phyloP scores from a whole-genome alignment of 2,113 vertebrate genomes.

The Melanerpes formicivorus region DNA sequence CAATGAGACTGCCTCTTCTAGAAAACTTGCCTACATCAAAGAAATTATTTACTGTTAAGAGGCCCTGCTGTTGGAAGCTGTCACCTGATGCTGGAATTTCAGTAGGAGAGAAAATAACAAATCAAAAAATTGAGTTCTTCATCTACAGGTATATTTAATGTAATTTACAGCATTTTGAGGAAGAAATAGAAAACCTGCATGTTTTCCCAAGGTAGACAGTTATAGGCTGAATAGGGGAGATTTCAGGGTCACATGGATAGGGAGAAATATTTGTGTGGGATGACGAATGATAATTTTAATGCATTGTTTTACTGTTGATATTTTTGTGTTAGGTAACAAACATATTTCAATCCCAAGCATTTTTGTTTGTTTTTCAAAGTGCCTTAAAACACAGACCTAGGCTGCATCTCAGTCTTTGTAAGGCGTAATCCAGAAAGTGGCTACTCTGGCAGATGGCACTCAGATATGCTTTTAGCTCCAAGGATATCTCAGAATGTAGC shows the following conservation, averaged over 20 bases:
- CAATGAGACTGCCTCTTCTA: neutral
- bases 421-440: neutral
- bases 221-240: neutral
- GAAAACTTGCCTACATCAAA: neutral
- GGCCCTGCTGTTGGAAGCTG: neutral
- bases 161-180: neutral
- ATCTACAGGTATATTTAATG: neutral
- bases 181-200: neutral
- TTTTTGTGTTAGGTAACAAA: neutral
- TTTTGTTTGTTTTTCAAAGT: neutral
- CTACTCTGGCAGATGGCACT: neutral
- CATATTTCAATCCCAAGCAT: neutral
- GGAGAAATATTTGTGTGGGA: neutral
- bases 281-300: neutral
- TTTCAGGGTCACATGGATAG: neutral
- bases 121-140: fast-evolving
- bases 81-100: neutral
- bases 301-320: neutral
- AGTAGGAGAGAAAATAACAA: neutral
- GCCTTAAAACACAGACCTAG: neutral
- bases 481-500: neutral
- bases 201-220: neutral
- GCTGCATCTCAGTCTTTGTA: neutral
- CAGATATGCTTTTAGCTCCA: neutral
- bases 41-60: neutral